A percentile compares a stretch with the other conserved stretches of the same genome.
Evolutionary conservation across 2,113 vertebrate genomes (phyloP).

Genomic region (Urocynchramus pylzowi): DNA sequence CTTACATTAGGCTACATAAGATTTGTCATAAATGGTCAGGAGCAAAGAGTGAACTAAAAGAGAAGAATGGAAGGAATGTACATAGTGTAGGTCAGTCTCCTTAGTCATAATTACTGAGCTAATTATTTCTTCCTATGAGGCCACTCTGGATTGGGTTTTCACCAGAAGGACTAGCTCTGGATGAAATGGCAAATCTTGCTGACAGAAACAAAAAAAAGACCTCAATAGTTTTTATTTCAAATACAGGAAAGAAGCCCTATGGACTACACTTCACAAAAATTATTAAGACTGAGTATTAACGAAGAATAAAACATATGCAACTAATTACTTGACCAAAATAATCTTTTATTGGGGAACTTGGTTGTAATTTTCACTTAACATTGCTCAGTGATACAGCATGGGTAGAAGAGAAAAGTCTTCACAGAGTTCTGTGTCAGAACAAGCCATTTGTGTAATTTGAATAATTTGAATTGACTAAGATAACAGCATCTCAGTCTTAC

Average conservation of each 20-base stretch:
- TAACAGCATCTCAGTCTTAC: background rate
- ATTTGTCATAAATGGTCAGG: background rate
- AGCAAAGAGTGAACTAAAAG: background rate
- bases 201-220: background rate
- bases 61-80: background rate
- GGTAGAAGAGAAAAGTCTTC: background rate
- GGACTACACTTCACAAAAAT: background rate
- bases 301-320: background rate
- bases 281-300: background rate
- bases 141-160: background rate
- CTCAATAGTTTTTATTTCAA: background rate
- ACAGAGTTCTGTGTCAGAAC: background rate
- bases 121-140: background rate
- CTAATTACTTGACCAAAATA: background rate
- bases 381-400: background rate
- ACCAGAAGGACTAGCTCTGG: background rate
- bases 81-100: background rate
- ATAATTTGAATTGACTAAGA: background rate
- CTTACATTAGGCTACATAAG: background rate
- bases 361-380: background rate
- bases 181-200: background rate
- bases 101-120: background rate
- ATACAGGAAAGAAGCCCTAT: background rate
- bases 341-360: background rate
- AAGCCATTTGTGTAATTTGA: background rate